These are phyloP conservation scores for Limnephilus marmoratus DNA, from an alignment of 2,888 invertebrate genomes.

Conservation along the genomic window DNA sequence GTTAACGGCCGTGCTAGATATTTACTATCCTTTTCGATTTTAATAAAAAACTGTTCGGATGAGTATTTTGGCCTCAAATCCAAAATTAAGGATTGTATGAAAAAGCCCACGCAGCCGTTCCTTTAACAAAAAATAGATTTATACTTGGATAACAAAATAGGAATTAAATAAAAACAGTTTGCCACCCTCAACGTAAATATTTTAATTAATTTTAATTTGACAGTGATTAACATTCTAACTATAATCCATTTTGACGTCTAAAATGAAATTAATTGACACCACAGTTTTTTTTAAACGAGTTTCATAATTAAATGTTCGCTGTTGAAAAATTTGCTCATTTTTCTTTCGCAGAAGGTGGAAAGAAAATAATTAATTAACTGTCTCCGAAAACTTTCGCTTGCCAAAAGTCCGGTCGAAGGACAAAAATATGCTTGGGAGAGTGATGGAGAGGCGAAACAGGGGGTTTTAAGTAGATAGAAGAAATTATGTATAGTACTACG, in stretches of 20 bases:
- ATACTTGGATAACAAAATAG: not conserved
- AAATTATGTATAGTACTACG: conserved; percentile 28
- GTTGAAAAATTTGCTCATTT: conserved; percentile 26
- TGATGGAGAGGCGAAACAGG: conserved; percentile 19
- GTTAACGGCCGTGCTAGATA: no score
- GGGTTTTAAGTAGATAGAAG: not conserved
- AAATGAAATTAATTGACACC: not conserved
- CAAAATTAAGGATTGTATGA: no score
- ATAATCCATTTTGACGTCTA: not conserved
- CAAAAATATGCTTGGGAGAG: conserved; percentile 53
- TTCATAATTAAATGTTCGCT: conserved; percentile 20
- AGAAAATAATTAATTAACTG: conserved; percentile 58
- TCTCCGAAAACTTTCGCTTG: conserved; percentile 54
- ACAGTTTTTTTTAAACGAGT: not conserved
- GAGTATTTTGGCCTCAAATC: no score
- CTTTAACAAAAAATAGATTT: no score
- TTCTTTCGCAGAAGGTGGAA: conserved; percentile 48
- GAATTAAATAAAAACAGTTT: not conserved
- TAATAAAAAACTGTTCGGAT: no score
- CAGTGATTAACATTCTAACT: not conserved
- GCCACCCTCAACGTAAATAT: not conserved
- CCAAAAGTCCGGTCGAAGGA: conserved; percentile 55
- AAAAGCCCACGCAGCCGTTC: no score
- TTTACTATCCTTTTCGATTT: no score
- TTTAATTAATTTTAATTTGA: not conserved